These are phyloP conservation scores for Drosophila planitibia DNA, from an alignment of 2,888 invertebrate species.

Conservation along the genomic window DNA sequence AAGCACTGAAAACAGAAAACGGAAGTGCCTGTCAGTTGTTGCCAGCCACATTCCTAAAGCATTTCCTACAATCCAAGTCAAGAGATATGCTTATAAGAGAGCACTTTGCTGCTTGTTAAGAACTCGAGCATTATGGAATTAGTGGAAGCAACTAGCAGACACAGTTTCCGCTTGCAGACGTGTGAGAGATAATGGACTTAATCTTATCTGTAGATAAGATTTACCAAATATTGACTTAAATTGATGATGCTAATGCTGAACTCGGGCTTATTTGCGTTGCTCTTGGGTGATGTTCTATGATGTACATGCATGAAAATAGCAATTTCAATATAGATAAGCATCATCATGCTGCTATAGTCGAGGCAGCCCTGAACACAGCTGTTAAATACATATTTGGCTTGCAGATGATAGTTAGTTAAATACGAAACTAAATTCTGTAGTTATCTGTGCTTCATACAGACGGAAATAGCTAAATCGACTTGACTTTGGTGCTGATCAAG, in stretches of 20 bases:
- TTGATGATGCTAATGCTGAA: neutral
- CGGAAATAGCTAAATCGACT: neutral
- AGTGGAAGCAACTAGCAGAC: conserved; percentile 9
- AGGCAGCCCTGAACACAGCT: neutral
- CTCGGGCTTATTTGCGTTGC: neutral
- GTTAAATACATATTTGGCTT: neutral
- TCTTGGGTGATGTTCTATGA: neutral
- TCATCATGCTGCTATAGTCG: neutral
- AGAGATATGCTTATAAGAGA: neutral
- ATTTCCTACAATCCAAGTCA: conserved; percentile 15
- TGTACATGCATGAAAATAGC: neutral
- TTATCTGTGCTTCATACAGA: no score
- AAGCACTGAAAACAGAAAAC: conserved; percentile 36
- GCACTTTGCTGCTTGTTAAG: neutral
- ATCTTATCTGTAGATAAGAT: conserved; percentile 26
- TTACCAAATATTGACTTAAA: neutral
- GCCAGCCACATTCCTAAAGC: conserved; percentile 28
- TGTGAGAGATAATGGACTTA: conserved; percentile 1
- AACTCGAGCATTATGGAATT: conserved; percentile 6
- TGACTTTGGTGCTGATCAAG: neutral
- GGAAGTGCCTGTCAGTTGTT: conserved; percentile 56
- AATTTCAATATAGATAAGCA: neutral
- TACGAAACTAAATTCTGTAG: neutral
- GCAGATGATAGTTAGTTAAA: neutral
- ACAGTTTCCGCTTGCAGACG: conserved; percentile 11